Percentiles rank a stretch among this genome's conserved stretches.
Conservation (phyloP, 1,140 invertebrate genomes). For the Magallana gigas region DNA sequence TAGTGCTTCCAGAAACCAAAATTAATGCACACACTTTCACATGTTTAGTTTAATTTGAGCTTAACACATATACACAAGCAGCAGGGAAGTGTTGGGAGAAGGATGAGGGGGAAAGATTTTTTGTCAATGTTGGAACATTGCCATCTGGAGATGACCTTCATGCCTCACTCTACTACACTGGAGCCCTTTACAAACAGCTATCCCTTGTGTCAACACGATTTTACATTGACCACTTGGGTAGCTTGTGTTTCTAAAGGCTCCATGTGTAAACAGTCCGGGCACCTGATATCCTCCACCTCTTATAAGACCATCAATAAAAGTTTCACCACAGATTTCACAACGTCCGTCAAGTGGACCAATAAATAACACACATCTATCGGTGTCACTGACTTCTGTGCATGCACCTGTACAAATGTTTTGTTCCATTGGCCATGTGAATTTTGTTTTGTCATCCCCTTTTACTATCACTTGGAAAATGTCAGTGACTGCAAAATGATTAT, state of each 20-base stretch:
- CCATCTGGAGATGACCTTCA: not conserved
- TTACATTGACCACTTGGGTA: conserved; percentile 30
- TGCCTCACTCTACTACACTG: not conserved
- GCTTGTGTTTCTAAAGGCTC: not conserved
- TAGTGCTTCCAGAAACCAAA: not conserved
- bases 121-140: not conserved
- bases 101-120: no score
- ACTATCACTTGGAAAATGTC: not conserved
- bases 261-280: not conserved
- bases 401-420: not conserved
- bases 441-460: not conserved
- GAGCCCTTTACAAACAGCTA: conserved; percentile 14
- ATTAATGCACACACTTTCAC: not conserved
- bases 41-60: conserved; percentile 28
- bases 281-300: not conserved
- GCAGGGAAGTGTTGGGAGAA: not conserved
- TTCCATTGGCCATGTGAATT: not conserved
- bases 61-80: not conserved
- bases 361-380: not conserved
- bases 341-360: not conserved
- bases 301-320: conserved; percentile 22
- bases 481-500: not conserved
- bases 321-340: not conserved
- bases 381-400: not conserved
- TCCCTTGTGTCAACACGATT: conserved; percentile 4